These are phyloP conservation scores for Limonius californicus DNA, from an alignment of 1,140 invertebrate species.

Conservation along the genomic window DNA sequence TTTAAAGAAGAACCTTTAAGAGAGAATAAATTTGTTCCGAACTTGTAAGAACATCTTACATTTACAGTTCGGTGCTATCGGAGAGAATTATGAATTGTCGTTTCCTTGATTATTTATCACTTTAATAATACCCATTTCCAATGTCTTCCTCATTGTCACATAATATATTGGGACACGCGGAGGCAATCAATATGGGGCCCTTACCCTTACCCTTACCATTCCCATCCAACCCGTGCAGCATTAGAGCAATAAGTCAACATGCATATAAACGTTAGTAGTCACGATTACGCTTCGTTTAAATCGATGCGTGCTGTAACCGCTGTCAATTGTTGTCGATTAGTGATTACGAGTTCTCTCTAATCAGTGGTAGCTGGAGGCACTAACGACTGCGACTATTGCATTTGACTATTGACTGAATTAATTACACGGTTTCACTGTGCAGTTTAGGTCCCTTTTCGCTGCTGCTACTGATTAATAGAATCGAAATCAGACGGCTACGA, in stretches of 20 bases:
- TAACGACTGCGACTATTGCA: conserved; percentile 7
- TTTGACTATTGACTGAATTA: conserved; percentile 11
- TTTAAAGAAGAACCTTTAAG: too few species aligned
- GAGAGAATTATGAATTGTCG: not conserved
- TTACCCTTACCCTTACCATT: not conserved
- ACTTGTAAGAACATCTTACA: not conserved
- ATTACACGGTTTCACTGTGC: not conserved
- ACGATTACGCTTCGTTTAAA: conserved; percentile 10
- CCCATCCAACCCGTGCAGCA: not conserved
- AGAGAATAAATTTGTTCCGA: not conserved
- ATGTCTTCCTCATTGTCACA: conserved; percentile 14
- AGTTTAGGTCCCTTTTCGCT: not conserved
- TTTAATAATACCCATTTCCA: conserved; percentile 10
- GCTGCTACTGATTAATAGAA: not conserved
- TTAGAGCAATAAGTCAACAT: conserved; percentile 12
- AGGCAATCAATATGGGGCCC: conserved; percentile 9
- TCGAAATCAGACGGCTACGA: too few species aligned
- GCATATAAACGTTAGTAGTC: conserved; percentile 13
- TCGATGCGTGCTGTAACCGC: conserved; percentile 9
- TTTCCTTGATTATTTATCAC: conserved; percentile 9
- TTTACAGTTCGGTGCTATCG: not conserved
- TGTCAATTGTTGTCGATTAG: conserved; percentile 15
- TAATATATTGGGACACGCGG: conserved; percentile 6
- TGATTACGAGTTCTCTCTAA: conserved; percentile 9
- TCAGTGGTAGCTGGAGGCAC: conserved; percentile 4